Conservation (phyloP, 92 coral and sea anemone species). For the Paragorgia papillata region DNA sequence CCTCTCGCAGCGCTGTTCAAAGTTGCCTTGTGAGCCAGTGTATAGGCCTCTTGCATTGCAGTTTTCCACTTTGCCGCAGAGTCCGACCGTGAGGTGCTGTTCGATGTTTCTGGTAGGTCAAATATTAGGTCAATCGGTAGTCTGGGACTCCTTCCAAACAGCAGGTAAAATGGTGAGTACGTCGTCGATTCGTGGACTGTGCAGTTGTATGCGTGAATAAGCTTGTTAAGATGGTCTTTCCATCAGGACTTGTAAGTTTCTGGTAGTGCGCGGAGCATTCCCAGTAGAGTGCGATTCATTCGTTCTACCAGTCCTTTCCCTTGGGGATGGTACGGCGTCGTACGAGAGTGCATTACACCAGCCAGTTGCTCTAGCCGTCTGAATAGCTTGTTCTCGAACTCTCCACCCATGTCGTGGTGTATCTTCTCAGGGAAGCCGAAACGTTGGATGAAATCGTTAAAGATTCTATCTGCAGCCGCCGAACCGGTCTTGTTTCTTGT, state of each 20-base stretch:
- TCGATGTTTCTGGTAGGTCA: neutral
- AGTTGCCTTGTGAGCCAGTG: constrained; percentile 29
- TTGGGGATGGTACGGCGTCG: too few species aligned
- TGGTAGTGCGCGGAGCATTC: too few species aligned
- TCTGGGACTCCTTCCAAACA: constrained; percentile 17
- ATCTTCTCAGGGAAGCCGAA: too few species aligned
- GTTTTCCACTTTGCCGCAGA: constrained; percentile 18
- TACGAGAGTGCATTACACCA: too few species aligned
- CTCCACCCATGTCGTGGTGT: too few species aligned
- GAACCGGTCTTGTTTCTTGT: constrained; percentile 1
- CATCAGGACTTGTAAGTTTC: too few species aligned
- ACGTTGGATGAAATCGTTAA: constrained; percentile 4
- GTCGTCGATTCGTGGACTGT: constrained; percentile 9
- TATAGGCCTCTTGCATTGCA: constrained; percentile 18
- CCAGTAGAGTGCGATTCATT: too few species aligned
- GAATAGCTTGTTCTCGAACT: too few species aligned
- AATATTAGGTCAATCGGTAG: constrained; percentile 22
- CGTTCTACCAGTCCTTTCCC: too few species aligned
- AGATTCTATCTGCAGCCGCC: constrained; percentile 15
- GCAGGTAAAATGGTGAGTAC: constrained; percentile 8
- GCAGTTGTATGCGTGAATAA: too few species aligned
- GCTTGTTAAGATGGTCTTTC: too few species aligned
- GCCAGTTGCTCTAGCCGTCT: too few species aligned
- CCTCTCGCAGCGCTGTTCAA: constrained; percentile 40
- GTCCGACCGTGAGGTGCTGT: neutral